phyloP scores from a whole-genome alignment of 2,113 vertebrate species.

The Cyprinodon variegatus region DNA sequence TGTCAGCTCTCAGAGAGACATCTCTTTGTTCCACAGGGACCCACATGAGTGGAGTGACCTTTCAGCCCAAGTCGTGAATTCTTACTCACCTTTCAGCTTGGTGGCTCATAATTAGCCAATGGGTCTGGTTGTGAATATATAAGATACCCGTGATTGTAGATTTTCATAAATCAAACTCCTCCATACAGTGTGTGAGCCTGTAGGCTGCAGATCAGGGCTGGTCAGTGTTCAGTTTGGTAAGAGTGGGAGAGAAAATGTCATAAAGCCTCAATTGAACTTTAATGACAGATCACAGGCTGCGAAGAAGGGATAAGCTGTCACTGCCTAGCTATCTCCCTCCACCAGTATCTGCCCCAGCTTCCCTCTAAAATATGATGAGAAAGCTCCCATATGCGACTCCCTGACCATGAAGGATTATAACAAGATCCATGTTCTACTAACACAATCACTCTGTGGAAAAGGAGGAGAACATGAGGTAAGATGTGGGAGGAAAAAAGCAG shows the following conservation, averaged over 20 bases:
- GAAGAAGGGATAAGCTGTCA: conserved; percentile 38
- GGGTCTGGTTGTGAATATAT: conserved; percentile 32
- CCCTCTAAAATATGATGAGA: conserved; percentile 29
- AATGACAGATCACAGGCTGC: conserved; percentile 65
- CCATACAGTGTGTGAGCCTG: background rate
- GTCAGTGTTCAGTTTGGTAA: conserved; percentile 4
- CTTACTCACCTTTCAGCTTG: conserved; percentile 21
- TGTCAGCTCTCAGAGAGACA: conserved; percentile 29
- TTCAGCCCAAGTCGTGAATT: conserved; percentile 31
- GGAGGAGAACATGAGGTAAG: conserved; percentile 2
- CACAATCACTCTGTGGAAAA: conserved; percentile 39
- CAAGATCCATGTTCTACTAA: conserved; percentile 39
- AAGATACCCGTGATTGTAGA: conserved; percentile 11
- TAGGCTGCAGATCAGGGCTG: background rate
- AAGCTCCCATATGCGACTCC: conserved; percentile 1
- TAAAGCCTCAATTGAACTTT: conserved; percentile 58
- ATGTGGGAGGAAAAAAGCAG: conserved; percentile 16
- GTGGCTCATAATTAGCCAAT: conserved; percentile 29
- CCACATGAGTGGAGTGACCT: conserved; percentile 37
- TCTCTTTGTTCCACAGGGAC: conserved; percentile 11
- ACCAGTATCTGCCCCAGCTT: conserved; percentile 7
- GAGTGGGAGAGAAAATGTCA: conserved; percentile 54
- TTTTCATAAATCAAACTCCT: conserved; percentile 12
- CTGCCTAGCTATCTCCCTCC: conserved; percentile 13
- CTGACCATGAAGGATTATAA: conserved; percentile 51